Evolutionary conservation across 2,888 invertebrate species (phyloP), one percentile per base, ranked within the genome.

Genomic region (Perizoma affinitatum): DNA sequence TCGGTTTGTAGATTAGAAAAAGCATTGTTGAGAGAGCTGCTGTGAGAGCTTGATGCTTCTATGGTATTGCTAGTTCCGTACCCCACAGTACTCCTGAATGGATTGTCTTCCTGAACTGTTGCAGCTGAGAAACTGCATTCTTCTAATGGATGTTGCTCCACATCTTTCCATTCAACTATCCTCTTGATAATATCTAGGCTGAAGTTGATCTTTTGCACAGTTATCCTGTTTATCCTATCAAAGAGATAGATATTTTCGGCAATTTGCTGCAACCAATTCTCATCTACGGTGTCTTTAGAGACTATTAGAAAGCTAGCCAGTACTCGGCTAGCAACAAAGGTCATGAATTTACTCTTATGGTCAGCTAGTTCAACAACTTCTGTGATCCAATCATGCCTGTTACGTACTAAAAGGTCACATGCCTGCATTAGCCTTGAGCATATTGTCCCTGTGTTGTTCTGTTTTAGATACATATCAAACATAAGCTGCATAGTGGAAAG

Each of bases 111-210:
- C 65, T 79, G 86, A 61, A 76, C 79, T 54, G 73, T 81, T n/a
- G 78, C 87, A 72, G 88, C 81, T 47, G 85, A 81, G 66, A 88
- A 87, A 69, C 85, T 93, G 65, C 93, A 93, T 63, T 96, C 97
- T 77, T 97, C 97, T 43, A 96, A 81, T 0, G 97, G 96, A 90
- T 97, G 97, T 72, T 95, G 94, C 79, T 96, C 95, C 36, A 95
- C 89, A 84, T 97, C 97, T 77, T 96, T 97, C 96, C 97, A 97
- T 79, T 97, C 97, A 0, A 97, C 96, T 74, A 97, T 96, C 71
- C 96, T 94, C 78, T 96, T 96, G 53, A 97, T 96, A 48, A 97
- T 94, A 80, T 97, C 97, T 72, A 97, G 88, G 67, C 96, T 96
- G 83, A 97, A 97, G 74, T 96, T 95, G 82, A 97, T 96, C 83